Evolutionary conservation across 2,113 vertebrate species (phyloP), one percentile per base, ranked within the genome.

Genomic region (Columbina picui): DNA sequence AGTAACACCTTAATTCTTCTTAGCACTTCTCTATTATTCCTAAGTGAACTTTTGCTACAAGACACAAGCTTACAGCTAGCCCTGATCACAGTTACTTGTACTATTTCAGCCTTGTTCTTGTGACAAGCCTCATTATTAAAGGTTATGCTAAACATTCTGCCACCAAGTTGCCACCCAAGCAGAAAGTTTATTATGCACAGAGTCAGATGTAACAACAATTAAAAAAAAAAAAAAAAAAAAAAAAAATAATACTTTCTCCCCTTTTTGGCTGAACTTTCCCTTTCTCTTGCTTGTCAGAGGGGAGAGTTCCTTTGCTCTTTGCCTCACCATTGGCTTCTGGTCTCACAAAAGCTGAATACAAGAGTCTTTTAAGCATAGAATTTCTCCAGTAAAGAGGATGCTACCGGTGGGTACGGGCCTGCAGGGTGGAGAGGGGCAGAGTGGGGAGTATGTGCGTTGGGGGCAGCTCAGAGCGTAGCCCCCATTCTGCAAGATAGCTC

Each of bases 391-490:
- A 53, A 5, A 0, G 1, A 70, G 50, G 32, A 85, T 5, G 10
- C 29, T 29, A 18, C 6, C 32, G 5, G 27, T 27, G 8, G 45
- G 25, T 56, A 22, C 0, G 2, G 11, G 21, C 4, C 3, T 1
- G 29, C 5, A 56, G 36, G 9, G 27, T 1, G 14, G 10, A 67
- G 5, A 19, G 3, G 14, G 23, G 26, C 30, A 47, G 21, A 78
- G 25, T 1, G 15, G 23, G 21, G 50, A 53, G 8, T 0, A 1
- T 2, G 7, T 5, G 8, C 25, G 6, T 1, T 49, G 53, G 22
- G 36, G 18, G 7, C 18, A 84, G 47, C 63, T 53, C 68, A 38
- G 7, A 65, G 29, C 29, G 57, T 14, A 32, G 19, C 32, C 39
- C 17, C 22, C 38, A n/a, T 65, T 16, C 27, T 7, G 8, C 41